These are phyloP conservation scores for Neomonachus schauinslandi DNA, from an alignment of 2,113 vertebrate species.

Conservation along the genomic window DNA sequence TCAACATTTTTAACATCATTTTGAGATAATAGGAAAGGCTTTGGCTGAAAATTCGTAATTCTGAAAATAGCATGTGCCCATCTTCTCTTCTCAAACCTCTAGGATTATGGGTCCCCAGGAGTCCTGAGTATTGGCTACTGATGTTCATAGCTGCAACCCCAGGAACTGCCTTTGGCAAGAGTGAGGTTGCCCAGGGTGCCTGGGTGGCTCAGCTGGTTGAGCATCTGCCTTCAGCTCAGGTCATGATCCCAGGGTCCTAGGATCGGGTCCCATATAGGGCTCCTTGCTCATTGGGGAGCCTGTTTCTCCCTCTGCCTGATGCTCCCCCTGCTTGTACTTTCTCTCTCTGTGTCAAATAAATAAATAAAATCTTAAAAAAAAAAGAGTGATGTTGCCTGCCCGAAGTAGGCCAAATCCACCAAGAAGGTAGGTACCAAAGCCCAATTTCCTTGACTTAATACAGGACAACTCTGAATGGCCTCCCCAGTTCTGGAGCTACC, in stretches of 20 bases:
- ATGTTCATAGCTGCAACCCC: background rate
- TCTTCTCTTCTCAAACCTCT: background rate
- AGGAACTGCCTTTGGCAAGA: background rate
- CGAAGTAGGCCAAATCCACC: background rate
- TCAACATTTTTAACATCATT: background rate
- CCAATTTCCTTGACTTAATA: background rate
- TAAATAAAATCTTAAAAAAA: no score
- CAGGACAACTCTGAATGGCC: background rate
- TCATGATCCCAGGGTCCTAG: no score
- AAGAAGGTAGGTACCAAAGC: background rate
- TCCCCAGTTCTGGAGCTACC: background rate
- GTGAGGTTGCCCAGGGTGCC: background rate
- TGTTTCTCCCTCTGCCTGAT: no score
- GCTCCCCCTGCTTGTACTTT: no score
- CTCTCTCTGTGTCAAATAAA: no score
- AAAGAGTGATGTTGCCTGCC: background rate
- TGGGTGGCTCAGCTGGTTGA: no score
- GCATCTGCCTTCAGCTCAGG: no score
- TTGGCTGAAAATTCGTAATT: background rate
- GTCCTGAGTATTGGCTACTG: background rate
- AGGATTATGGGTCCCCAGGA: background rate
- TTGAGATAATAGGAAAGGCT: background rate
- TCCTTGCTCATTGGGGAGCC: no score
- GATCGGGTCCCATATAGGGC: no score
- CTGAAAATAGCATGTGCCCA: rapidly evolving